Evolutionary conservation across 37 sponge, comb jelly and placozoan species (phyloP).

Genomic region (Diacarnus erythraeanus): DNA sequence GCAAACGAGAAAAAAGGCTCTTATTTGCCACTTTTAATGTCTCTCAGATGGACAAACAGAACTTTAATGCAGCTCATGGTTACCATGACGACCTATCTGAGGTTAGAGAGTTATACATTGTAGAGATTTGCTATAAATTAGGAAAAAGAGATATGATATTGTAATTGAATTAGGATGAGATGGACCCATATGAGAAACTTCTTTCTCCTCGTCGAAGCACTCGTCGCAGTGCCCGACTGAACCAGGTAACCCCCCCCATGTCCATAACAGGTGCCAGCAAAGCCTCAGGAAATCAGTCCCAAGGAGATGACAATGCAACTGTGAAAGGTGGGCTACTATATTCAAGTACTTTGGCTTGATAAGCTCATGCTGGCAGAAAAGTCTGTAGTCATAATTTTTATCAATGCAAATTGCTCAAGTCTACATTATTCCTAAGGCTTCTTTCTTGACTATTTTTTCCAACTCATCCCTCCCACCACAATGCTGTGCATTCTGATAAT

Average conservation of each 20-base stretch:
- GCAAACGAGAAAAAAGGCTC: slow-evolving; percentile 73
- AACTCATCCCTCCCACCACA: too few relatives aligned
- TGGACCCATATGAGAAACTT: slow-evolving; percentile 83
- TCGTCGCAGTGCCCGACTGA: background rate
- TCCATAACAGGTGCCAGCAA: background rate
- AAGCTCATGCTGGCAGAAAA: too few relatives aligned
- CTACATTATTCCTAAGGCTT: too few relatives aligned
- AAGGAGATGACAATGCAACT: slow-evolving; percentile 1
- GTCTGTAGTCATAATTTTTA: too few relatives aligned
- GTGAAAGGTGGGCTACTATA: slow-evolving; percentile 7
- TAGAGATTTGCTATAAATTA: background rate
- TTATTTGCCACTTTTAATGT: slow-evolving; percentile 62
- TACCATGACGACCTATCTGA: slow-evolving; percentile 30
- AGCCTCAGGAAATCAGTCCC: background rate
- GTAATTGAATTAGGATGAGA: slow-evolving; percentile 39
- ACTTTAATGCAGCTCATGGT: slow-evolving; percentile 15
- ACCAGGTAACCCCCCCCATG: background rate
- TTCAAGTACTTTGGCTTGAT: too few relatives aligned
- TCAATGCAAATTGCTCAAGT: too few relatives aligned
- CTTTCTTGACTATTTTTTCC: too few relatives aligned
- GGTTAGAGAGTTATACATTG: slow-evolving; percentile 3
- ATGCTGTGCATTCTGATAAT: too few relatives aligned
- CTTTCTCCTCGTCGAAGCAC: slow-evolving; percentile 44
- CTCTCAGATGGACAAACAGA: slow-evolving; percentile 50
- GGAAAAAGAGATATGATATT: background rate